These are phyloP conservation scores for Dasysyrphus tricinctus DNA, from an alignment of 2,888 invertebrate species.

Conservation along the genomic window DNA sequence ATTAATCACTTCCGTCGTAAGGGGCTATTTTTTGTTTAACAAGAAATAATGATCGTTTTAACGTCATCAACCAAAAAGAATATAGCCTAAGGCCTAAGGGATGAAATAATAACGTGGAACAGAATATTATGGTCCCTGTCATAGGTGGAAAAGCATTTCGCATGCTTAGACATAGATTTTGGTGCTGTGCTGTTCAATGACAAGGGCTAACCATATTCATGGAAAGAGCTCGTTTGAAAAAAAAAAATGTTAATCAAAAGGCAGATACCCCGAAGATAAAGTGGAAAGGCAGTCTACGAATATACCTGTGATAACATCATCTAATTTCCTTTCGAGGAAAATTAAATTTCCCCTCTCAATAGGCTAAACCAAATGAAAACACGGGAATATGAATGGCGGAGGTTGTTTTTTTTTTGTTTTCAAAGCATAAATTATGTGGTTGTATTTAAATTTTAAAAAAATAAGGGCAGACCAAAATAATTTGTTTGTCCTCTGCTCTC, in stretches of 20 bases:
- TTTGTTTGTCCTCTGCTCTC: slow-evolving; percentile 59
- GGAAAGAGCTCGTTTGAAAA: slow-evolving; percentile 68
- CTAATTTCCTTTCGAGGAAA: slow-evolving; percentile 73
- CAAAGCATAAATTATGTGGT: slow-evolving; percentile 25
- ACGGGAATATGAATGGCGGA: slow-evolving; percentile 51
- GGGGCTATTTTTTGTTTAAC: slow-evolving; percentile 50
- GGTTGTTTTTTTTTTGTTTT: slow-evolving; percentile 14
- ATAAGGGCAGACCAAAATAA: slow-evolving; percentile 46
- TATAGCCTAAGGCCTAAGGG: slow-evolving; percentile 7
- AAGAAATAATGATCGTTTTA: slow-evolving; percentile 61
- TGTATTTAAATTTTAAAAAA: not conserved
- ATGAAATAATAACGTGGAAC: not conserved
- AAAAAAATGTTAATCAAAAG: slow-evolving; percentile 74
- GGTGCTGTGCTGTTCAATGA: not conserved
- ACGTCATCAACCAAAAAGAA: slow-evolving; percentile 31
- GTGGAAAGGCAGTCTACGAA: slow-evolving; percentile 49
- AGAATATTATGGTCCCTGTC: not conserved
- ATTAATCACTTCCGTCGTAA: slow-evolving; percentile 53
- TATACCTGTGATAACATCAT: slow-evolving; percentile 71
- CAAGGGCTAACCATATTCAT: slow-evolving; percentile 61
- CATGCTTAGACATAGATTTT: slow-evolving; percentile 12
- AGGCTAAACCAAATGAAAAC: slow-evolving; percentile 65
- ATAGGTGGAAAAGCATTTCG: not conserved
- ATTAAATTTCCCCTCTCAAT: slow-evolving; percentile 72
- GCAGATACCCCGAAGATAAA: slow-evolving; percentile 52